Base-by-base conservation (phyloP, 2,797 vertebrate genomes). In the Anguilla megastoma region DNA sequence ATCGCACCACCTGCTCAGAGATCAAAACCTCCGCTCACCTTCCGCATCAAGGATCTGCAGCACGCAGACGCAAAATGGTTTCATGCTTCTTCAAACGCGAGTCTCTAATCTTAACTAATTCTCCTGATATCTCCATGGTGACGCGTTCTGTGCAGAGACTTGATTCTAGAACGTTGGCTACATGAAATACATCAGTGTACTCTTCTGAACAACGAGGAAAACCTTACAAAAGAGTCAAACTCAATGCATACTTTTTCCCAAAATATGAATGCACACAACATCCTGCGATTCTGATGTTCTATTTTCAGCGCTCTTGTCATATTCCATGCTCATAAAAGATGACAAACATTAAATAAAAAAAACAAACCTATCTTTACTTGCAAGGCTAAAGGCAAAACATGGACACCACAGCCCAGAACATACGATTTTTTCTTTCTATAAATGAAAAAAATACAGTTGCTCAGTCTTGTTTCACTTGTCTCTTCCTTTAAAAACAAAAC, bases 401-500 rank as follows among this genome's bases (percentile, higher is more conserved):
- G 48, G 45, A 84, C 52, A 56, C 48, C 27, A 84, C 48, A 84
- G 27, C n/a, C 50, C 9, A 84, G n/a, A 52, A 84, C 24, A 48
- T 56, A 54, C 88, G 36, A 36, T 86, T 88, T 87, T 86, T 85
- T 3, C 36, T 74, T 84, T 88, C 69, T 89, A 30, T 90, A 85
- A 87, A 45, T 18, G 60, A 63, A 58, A 27, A 87, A 86, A 36
- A 87, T 30, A 30, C 9, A 56, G 33, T 27, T 27, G 89, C 89
- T 92, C 90, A 89, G 88, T 90, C 91, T 88, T 89, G 90, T 89
- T 91, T 92, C 90, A 91, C 89, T 93, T 66, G 88, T 94, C 86
- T 92, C 90, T 90, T 91, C 92, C 87, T 88, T 91, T 89, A 89
- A 92, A 93, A 91, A 91, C 94, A 92, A 92, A 90, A 91, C 93